Evolutionary conservation across 2,888 invertebrate species (phyloP).

Genomic region (Galerucella calmariensis): DNA sequence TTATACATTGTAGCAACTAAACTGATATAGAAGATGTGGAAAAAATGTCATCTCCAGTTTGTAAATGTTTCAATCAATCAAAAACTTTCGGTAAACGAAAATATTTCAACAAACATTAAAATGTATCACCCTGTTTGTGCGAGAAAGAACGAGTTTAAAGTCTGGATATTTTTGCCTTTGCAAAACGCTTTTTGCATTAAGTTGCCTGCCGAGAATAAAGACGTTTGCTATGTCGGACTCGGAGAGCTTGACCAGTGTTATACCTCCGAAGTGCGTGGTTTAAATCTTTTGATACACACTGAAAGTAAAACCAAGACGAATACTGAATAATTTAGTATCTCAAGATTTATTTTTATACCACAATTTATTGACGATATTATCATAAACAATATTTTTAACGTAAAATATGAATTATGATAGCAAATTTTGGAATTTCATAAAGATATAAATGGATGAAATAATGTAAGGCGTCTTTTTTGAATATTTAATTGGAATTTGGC

Average conservation of each 20-base stretch:
- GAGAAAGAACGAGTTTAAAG: conserved; percentile 61
- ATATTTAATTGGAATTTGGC: too few relatives aligned
- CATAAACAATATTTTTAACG: conserved; percentile 4
- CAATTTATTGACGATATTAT: conserved; percentile 18
- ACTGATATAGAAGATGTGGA: too few relatives aligned
- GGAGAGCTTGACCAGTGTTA: conserved; percentile 56
- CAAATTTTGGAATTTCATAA: neutral
- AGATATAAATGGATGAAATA: neutral
- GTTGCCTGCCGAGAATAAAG: conserved; percentile 62
- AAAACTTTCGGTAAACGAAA: neutral
- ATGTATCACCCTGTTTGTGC: conserved; percentile 37
- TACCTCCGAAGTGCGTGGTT: conserved; percentile 56
- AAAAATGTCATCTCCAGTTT: too few relatives aligned
- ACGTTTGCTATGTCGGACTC: conserved; percentile 60
- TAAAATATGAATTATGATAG: neutral
- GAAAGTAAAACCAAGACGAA: conserved; percentile 59
- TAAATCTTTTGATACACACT: conserved; percentile 59
- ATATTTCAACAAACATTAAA: conserved; percentile 7
- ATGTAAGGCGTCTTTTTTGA: neutral
- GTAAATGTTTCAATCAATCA: too few relatives aligned
- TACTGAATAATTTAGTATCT: conserved; percentile 57
- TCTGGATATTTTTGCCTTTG: conserved; percentile 58
- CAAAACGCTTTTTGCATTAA: conserved; percentile 61
- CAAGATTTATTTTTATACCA: conserved; percentile 46
- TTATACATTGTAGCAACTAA: too few relatives aligned